Percentiles rank a stretch among this genome's conserved stretches.
These are phyloP conservation scores for Heteractis magnifica DNA, from an alignment of 92 coral and sea anemone genomes.

Conservation along the genomic window DNA sequence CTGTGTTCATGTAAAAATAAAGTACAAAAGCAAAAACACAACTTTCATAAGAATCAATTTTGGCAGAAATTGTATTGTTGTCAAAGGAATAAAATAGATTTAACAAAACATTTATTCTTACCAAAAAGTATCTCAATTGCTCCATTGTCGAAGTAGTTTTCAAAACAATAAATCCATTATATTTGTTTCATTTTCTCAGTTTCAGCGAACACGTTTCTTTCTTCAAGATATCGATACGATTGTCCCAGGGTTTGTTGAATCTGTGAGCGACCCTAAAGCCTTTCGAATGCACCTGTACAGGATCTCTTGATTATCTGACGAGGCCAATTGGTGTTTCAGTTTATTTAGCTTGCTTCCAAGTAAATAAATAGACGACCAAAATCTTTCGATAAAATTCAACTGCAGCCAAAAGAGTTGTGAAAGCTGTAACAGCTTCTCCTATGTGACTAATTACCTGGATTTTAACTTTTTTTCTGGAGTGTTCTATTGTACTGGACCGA, in stretches of 20 bases:
- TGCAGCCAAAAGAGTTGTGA: background rate
- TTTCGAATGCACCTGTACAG: slow-evolving; percentile 17
- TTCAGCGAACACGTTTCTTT: background rate
- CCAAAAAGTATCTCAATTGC: background rate
- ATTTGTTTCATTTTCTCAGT: background rate
- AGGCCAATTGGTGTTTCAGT: slow-evolving; percentile 24
- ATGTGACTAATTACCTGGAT: background rate
- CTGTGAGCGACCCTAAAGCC: background rate
- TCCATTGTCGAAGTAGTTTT: background rate
- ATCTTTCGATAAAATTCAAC: background rate
- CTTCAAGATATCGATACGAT: background rate
- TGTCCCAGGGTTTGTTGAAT: background rate
- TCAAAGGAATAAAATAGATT: background rate
- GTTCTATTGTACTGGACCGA: background rate
- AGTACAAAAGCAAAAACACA: background rate
- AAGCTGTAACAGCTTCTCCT: background rate
- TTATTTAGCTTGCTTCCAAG: slow-evolving; percentile 30
- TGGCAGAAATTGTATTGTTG: background rate
- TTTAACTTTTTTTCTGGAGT: background rate
- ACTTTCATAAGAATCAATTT: background rate
- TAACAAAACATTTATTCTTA: background rate
- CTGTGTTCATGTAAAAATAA: background rate
- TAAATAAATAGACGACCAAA: background rate
- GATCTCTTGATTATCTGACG: slow-evolving; percentile 17
- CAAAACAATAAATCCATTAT: background rate